These are phyloP conservation scores for Coenobita brevimanus DNA, from an alignment of 1,140 invertebrate genomes.

Conservation along the genomic window DNA sequence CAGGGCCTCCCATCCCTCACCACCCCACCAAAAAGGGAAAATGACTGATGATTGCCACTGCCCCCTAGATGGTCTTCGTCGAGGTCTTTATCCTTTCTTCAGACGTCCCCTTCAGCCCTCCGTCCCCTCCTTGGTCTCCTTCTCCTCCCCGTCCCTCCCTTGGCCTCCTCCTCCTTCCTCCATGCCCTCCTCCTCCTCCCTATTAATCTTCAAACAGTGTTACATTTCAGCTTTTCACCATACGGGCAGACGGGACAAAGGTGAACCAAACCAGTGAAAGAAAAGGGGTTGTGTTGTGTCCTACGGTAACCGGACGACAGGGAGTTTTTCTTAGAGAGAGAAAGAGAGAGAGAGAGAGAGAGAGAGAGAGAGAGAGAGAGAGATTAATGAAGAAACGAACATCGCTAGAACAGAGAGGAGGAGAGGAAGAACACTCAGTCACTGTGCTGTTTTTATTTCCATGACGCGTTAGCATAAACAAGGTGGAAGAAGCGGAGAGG, in stretches of 20 bases:
- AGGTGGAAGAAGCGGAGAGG: no score
- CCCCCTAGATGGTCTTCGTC: conserved; percentile 30
- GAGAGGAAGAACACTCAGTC: background rate
- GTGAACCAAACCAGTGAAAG: conserved; percentile 49
- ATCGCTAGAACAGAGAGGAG: conserved; percentile 4
- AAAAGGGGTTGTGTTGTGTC: conserved; percentile 61
- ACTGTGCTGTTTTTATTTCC: no score
- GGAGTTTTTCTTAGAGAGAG: background rate
- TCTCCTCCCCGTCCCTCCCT: background rate
- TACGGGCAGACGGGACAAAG: conserved; percentile 47
- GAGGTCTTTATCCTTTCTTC: conserved; percentile 57
- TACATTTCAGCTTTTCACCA: conserved; percentile 62
- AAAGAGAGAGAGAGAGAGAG: background rate
- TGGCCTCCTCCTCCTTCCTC: no score
- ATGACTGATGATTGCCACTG: conserved; percentile 56
- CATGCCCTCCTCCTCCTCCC: background rate
- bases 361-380: conserved; percentile 1
- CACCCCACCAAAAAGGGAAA: conserved; percentile 17
- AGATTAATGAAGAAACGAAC: background rate
- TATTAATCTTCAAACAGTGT: conserved; percentile 67
- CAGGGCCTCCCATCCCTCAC: no score
- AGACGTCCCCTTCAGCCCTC: background rate
- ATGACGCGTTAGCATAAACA: no score
- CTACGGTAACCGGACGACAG: conserved; percentile 42
- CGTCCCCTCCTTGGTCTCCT: background rate